A percentile compares a stretch with the other conserved stretches of the same genome.
Evolutionary conservation across 2,888 invertebrate species (phyloP).

Genomic region (Auanema sp.): DNA sequence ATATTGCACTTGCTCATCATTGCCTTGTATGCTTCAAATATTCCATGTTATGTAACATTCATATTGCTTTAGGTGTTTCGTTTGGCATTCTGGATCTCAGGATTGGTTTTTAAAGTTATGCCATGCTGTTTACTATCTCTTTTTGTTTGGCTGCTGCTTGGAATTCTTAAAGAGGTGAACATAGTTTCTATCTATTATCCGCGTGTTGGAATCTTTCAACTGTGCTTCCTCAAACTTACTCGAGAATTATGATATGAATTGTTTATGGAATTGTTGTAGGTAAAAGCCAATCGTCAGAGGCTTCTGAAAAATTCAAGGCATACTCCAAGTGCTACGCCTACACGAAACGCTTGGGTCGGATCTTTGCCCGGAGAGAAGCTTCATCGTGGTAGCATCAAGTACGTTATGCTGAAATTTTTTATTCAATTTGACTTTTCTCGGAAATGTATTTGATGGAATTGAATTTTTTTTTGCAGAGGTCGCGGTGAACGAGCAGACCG

Average conservation of each 20-base stretch:
- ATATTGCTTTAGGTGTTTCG: constrained; percentile 47
- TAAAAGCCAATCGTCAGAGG: constrained; percentile 52
- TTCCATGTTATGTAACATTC: background rate
- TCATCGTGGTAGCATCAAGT: too few species aligned
- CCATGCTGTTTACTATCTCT: constrained; percentile 67
- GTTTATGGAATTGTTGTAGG: constrained; percentile 24
- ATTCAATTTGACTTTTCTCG: too few species aligned
- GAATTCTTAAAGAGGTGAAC: constrained; percentile 63
- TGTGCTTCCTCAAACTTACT: background rate
- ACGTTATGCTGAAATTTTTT: too few species aligned
- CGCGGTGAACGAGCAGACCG: constrained; percentile 63
- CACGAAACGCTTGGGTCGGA: too few species aligned
- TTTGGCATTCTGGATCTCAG: constrained; percentile 62
- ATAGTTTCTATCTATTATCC: constrained; percentile 2
- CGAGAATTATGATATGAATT: too few species aligned
- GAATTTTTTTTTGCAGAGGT: constrained; percentile 19
- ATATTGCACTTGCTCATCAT: constrained; percentile 52
- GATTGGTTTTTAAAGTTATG: constrained; percentile 62
- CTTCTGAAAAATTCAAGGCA: constrained; percentile 43
- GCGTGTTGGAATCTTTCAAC: background rate
- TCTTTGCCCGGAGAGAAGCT: too few species aligned
- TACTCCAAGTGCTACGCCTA: background rate
- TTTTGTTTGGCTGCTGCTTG: constrained; percentile 66
- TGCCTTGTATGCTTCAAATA: constrained; percentile 36
- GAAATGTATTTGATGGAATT: too few species aligned